Conservation (phyloP, 2,888 invertebrate species). For the Anthophora plumipes region DNA sequence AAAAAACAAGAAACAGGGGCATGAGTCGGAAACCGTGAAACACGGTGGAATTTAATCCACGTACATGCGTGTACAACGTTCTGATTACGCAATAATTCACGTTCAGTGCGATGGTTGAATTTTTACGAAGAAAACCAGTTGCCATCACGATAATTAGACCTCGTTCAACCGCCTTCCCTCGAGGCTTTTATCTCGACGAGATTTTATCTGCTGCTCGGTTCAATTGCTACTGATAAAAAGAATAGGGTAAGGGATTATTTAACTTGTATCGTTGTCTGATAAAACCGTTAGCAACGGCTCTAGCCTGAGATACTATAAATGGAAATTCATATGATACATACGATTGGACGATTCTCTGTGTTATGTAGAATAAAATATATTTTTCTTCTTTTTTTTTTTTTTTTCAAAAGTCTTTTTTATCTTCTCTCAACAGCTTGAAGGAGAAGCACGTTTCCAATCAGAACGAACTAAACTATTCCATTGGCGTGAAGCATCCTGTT, state of each 20-base stretch:
- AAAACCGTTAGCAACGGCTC: background rate
- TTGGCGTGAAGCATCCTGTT: constrained; percentile 7
- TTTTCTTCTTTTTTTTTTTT: too few relatives aligned
- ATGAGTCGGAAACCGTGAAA: constrained; percentile 17
- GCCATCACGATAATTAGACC: constrained; percentile 26
- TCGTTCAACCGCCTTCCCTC: constrained; percentile 8
- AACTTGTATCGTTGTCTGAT: constrained; percentile 15
- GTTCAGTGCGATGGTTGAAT: background rate
- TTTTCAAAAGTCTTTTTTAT: too few relatives aligned
- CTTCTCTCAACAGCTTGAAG: too few relatives aligned
- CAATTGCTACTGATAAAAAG: constrained; percentile 3
- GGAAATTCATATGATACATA: background rate
- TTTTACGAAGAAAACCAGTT: constrained; percentile 1
- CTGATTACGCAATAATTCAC: constrained; percentile 32
- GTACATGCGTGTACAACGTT: background rate
- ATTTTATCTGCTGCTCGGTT: background rate
- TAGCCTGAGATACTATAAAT: background rate
- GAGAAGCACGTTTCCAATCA: too few relatives aligned
- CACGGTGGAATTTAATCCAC: constrained; percentile 3
- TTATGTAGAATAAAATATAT: background rate
- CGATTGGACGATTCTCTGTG: background rate
- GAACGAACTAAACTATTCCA: too few relatives aligned
- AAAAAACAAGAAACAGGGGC: background rate
- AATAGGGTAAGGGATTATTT: background rate
- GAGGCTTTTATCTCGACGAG: background rate